Base-by-base conservation (phyloP, 2,797 vertebrate species). In the Pangasius sanitwongsei region DNA sequence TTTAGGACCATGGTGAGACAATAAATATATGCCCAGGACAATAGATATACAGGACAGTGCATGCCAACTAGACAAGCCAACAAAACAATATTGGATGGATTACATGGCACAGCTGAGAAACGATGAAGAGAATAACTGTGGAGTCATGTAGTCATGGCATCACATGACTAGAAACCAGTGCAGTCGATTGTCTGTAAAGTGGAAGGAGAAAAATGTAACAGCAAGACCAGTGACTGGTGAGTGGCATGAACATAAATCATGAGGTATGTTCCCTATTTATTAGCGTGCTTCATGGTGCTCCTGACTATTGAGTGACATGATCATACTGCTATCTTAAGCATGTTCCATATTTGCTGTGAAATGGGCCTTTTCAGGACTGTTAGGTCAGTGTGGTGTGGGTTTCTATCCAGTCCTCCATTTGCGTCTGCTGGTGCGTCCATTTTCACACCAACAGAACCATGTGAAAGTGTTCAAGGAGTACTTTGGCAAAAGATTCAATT, bases 381-480 rank as follows among this genome's bases (percentile, higher is more conserved):
- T 25, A 85, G 63, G 72, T 88, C 87, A 87, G 44, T 70, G 59
- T 55, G 59, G 67, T 55, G 57, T 41, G 37, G 16, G 75, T 78
- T 69, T 82, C 11, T 15, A 74, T 18, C 48, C 70, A 89, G 15
- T 44, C 28, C 63, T 59, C 44, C 83, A 61, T 86, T 89, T 86
- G 72, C 48, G 70, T 41, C 65, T 89, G 86, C 70, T 57, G 63
- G 34, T 37, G 53, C 1, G 37, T 48, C 44, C 83, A 89, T 88
- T 48, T 77, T 83, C 87, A 86, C 74, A 86, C 80, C 53, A 81
- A 83, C 41, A 82, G 69, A 63, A 86, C 55, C 31, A 13, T 89
- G 77, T 23, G 82, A 86, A 85, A 65, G 31, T 34, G 13, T 55
- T 77, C 31, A 70, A 37, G 15, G 74, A 53, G 65, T 16, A 69